phyloP scores from a whole-genome alignment of 2,113 vertebrate species.

The Anguilla rostrata region DNA sequence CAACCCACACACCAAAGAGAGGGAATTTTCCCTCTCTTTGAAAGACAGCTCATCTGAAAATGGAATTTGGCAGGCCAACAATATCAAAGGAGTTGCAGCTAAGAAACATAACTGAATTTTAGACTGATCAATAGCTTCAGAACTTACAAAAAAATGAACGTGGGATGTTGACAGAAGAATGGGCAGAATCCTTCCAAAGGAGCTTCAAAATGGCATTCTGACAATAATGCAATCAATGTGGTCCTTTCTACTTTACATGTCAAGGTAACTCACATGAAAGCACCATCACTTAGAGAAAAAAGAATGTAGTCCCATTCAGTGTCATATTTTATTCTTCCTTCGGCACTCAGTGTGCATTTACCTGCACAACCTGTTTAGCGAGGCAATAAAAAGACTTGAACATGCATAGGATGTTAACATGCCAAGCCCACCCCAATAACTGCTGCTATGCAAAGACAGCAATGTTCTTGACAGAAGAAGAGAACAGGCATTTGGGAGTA shows the following conservation, averaged over 20 bases:
- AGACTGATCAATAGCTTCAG: conserved; percentile 45
- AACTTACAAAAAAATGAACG: conserved; percentile 41
- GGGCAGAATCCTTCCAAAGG: conserved; percentile 59
- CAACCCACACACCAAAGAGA: conserved; percentile 39
- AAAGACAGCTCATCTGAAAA: conserved; percentile 55
- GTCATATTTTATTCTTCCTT: conserved; percentile 34
- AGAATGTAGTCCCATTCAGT: conserved; percentile 32
- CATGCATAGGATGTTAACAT: conserved; percentile 22
- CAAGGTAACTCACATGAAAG: conserved; percentile 43
- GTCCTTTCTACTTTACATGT: conserved; percentile 30
- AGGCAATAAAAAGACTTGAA: conserved; percentile 39
- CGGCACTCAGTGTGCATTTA: conserved; percentile 37
- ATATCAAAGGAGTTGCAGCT: conserved; percentile 52
- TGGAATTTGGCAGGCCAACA: conserved; percentile 50
- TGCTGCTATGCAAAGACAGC: conserved; percentile 39
- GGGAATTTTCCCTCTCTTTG: conserved; percentile 52
- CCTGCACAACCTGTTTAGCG: conserved; percentile 51
- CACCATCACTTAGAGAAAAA: conserved; percentile 16
- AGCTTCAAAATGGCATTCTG: conserved; percentile 43
- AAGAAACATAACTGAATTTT: conserved; percentile 37
- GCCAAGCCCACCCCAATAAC: conserved; percentile 36
- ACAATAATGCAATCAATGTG: conserved; percentile 42
- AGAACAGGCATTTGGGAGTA: conserved; percentile 50
- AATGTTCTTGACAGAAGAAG: conserved; percentile 51
- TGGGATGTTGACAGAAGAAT: conserved; percentile 61